Conservation (phyloP, 2,888 invertebrate genomes). For the Tenthredo notha region DNA sequence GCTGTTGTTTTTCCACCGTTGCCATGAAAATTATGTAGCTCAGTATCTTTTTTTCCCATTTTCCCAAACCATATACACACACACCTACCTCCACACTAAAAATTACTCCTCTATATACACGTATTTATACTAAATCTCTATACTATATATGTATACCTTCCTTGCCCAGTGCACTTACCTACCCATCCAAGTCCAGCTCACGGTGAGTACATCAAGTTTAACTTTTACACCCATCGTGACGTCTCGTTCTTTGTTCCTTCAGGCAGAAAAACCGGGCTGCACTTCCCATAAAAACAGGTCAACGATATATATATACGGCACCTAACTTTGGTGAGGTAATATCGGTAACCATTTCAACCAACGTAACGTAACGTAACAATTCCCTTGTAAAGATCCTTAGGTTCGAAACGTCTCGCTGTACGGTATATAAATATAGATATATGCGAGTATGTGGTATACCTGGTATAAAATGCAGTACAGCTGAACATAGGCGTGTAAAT, state of each 20-base stretch:
- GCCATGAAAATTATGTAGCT: background rate
- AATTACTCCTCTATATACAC: background rate
- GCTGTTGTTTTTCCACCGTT: background rate
- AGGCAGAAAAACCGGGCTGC: background rate
- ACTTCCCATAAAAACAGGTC: conserved; percentile 31
- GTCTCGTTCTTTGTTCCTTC: conserved; percentile 5
- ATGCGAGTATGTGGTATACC: background rate
- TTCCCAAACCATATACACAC: background rate
- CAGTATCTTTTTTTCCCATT: background rate
- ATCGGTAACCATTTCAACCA: conserved; percentile 30
- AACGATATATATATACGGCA: background rate
- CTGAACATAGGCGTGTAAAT: conserved; percentile 2
- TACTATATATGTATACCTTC: background rate
- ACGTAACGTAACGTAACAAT: conserved; percentile 26
- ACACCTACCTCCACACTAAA: background rate
- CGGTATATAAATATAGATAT: background rate
- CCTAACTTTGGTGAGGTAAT: conserved; percentile 35
- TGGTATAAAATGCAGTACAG: conserved; percentile 5
- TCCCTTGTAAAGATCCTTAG: conserved; percentile 28
- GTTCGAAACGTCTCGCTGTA: background rate
- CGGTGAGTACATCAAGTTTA: conserved; percentile 44
- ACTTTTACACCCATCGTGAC: conserved; percentile 43
- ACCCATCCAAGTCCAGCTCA: background rate
- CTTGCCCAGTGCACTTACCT: background rate
- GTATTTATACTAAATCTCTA: background rate